Evolutionary conservation across 2,113 vertebrate genomes (phyloP).

Genomic region (Centropus bengalensis): DNA sequence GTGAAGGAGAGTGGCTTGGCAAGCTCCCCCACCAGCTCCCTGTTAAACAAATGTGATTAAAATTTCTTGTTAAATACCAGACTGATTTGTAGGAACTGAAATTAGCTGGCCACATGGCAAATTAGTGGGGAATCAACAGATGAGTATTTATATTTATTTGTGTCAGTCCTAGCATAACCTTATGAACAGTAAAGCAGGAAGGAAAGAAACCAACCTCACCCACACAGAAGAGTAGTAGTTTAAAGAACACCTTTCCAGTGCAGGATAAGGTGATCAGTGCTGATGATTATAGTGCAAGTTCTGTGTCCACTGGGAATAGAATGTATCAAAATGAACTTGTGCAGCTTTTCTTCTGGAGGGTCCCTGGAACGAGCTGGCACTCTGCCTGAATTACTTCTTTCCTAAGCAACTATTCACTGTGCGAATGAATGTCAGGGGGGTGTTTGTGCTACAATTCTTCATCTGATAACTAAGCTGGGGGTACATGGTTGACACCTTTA

Average conservation of each 20-base stretch:
- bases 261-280: not conserved
- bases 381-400: not conserved
- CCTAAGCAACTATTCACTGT: not conserved
- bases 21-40: too few species aligned
- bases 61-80: not conserved
- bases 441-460: not conserved
- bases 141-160: not conserved
- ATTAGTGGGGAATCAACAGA: not conserved
- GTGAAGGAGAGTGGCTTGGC: too few species aligned
- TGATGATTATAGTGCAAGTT: not conserved
- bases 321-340: constrained; percentile 48
- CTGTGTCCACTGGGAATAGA: constrained; percentile 5
- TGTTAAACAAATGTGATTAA: not conserved
- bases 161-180: not conserved
- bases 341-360: constrained; percentile 38
- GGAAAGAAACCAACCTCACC: not conserved
- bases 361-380: not conserved
- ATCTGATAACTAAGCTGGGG: not conserved
- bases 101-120: not conserved
- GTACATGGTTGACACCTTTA: not conserved
- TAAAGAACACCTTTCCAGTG: not conserved
- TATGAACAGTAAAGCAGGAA: not conserved
- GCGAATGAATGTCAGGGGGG: not conserved
- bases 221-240: not conserved
- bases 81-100: not conserved